These are phyloP conservation scores for Aurelia aurita complex sp. Pacific DNA, from an alignment of 30 jellyfish, hydroid and myxozoan species.

Conservation along the genomic window DNA sequence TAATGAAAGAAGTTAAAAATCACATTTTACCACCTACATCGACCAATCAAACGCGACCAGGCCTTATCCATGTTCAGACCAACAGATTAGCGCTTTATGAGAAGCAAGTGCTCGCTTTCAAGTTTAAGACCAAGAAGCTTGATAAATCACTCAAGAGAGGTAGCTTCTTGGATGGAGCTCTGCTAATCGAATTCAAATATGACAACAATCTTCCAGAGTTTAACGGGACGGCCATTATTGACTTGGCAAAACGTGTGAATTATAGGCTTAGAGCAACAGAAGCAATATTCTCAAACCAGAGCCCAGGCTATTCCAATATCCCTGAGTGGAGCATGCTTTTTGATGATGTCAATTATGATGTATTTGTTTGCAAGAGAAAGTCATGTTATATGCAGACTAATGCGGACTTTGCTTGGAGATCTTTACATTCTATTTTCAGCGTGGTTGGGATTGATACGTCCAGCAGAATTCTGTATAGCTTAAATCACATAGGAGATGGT, in stretches of 20 bases:
- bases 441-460: conserved; percentile 18
- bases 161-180: not conserved
- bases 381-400: conserved; percentile 4
- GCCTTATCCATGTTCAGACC: conserved; percentile 9
- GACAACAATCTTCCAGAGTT: conserved; percentile 5
- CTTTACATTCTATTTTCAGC: not conserved
- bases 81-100: conserved; percentile 4
- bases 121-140: conserved; percentile 9
- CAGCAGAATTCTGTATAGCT: conserved; percentile 9
- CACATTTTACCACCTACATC: not conserved
- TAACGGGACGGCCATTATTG: not conserved
- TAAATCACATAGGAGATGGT: not conserved
- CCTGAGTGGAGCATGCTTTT: conserved; percentile 19
- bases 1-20: not conserved
- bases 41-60: conserved; percentile 1
- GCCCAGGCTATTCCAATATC: not conserved
- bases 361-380: conserved; percentile 14
- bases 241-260: not conserved
- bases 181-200: conserved; percentile 14
- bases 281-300: too few species aligned
- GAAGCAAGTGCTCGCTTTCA: not conserved
- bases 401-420: not conserved
- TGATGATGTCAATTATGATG: conserved; percentile 19
- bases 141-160: not conserved
- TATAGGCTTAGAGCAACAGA: conserved; percentile 3